These are phyloP conservation scores for Papilio polytes DNA, from an alignment of 1,140 invertebrate genomes.

Conservation along the genomic window DNA sequence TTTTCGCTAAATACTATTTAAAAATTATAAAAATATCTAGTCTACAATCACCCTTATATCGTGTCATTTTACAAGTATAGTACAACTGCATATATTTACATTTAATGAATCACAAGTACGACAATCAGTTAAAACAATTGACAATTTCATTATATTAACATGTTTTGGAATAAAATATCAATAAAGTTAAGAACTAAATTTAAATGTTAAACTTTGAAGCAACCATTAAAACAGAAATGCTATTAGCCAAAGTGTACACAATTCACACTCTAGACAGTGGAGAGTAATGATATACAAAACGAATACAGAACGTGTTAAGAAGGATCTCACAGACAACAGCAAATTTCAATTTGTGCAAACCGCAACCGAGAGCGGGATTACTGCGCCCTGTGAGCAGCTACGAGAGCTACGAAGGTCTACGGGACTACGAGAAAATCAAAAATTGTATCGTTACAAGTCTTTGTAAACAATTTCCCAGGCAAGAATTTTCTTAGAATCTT, in stretches of 20 bases:
- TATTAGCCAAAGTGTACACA: constrained; percentile 4
- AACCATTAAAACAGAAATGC: background rate
- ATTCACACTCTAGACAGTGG: background rate
- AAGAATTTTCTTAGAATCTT: background rate
- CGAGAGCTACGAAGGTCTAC: constrained; percentile 7
- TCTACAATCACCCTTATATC: no score
- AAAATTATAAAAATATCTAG: no score
- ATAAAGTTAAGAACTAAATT: background rate
- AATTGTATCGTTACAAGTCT: background rate
- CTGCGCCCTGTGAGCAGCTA: constrained; percentile 29
- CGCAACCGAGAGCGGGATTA: constrained; percentile 58
- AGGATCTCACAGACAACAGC: constrained; percentile 56
- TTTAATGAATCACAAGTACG: no score
- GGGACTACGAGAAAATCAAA: background rate
- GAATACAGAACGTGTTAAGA: constrained; percentile 43
- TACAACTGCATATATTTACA: no score
- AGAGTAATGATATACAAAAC: constrained; percentile 27
- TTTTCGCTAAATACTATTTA: no score
- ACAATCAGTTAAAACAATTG: no score
- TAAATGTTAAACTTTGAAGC: background rate
- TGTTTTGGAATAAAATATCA: background rate
- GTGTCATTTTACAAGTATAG: no score
- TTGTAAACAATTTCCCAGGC: background rate
- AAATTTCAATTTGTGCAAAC: constrained; percentile 76
- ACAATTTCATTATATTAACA: no score